Evolutionary conservation across 2,888 invertebrate species (phyloP).

Genomic region (Strigamia maritima): DNA sequence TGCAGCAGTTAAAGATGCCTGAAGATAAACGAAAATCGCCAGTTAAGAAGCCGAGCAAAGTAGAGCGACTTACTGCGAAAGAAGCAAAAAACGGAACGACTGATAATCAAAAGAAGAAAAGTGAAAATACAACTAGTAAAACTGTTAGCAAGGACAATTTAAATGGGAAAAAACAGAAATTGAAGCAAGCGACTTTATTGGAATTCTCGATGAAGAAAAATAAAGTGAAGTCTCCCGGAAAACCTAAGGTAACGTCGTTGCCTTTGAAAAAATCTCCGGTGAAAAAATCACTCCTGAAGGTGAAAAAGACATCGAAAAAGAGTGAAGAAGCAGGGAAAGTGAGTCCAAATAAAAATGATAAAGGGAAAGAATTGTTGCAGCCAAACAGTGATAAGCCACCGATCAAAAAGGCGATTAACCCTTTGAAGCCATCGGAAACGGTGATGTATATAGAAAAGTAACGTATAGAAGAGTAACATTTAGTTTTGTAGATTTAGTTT

Average conservation of each 20-base stretch:
- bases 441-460: not conserved
- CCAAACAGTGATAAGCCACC: not conserved
- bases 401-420: too few species aligned
- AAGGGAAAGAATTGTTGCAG: not conserved
- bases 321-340: not conserved
- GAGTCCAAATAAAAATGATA: not conserved
- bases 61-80: not conserved
- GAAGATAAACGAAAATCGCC: not conserved
- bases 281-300: not conserved
- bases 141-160: too few species aligned
- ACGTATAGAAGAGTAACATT: not conserved
- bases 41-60: not conserved
- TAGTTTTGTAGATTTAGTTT: not conserved
- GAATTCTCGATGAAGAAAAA: not conserved
- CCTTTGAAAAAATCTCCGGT: not conserved
- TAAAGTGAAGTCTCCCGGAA: not conserved
- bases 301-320: not conserved
- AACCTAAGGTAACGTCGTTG: too few species aligned
- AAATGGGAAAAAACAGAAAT: not conserved
- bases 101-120: not conserved
- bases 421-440: too few species aligned
- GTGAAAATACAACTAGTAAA: not conserved
- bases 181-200: conserved; percentile 24
- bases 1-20: not conserved
- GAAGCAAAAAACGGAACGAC: not conserved